Percentiles rank a stretch among this genome's conserved stretches.
These are phyloP conservation scores for Sula dactylatra DNA, from an alignment of 2,113 vertebrate genomes.

Conservation along the genomic window DNA sequence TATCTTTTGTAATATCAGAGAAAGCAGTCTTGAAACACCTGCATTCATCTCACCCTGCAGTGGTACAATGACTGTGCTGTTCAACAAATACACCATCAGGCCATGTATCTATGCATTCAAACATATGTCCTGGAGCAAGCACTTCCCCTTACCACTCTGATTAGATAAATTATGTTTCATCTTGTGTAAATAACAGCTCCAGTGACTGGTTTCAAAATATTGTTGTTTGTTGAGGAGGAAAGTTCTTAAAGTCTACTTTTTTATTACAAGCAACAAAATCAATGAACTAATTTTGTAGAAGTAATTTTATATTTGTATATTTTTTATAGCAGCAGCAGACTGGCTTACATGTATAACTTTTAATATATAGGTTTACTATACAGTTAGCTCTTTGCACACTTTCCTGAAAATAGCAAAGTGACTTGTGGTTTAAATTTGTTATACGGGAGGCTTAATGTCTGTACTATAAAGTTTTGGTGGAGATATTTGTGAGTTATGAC, in stretches of 20 bases:
- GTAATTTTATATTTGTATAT: conserved; percentile 80
- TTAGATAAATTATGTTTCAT: neutral
- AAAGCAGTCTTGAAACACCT: conserved; percentile 44
- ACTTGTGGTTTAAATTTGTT: neutral
- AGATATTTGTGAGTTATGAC: conserved; percentile 54
- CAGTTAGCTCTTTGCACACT: conserved; percentile 61
- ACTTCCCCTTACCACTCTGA: neutral
- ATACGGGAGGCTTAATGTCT: neutral
- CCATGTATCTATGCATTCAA: neutral
- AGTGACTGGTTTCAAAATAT: neutral
- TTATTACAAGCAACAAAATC: conserved; percentile 54
- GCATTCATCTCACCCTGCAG: neutral
- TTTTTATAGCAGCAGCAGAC: conserved; percentile 73
- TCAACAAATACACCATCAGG: neutral
- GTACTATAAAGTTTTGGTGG: conserved; percentile 22
- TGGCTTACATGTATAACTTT: conserved; percentile 56
- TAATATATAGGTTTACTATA: conserved; percentile 24
- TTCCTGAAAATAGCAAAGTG: conserved; percentile 43
- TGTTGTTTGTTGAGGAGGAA: conserved; percentile 11
- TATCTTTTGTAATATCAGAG: neutral
- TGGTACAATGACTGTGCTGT: neutral
- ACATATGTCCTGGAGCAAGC: neutral
- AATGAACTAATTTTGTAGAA: conserved; percentile 72
- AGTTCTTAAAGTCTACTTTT: conserved; percentile 60
- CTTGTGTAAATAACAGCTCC: conserved; percentile 19